Evolutionary conservation across 1,140 invertebrate genomes (phyloP).

Genomic region (Octopus bimaculoides): DNA sequence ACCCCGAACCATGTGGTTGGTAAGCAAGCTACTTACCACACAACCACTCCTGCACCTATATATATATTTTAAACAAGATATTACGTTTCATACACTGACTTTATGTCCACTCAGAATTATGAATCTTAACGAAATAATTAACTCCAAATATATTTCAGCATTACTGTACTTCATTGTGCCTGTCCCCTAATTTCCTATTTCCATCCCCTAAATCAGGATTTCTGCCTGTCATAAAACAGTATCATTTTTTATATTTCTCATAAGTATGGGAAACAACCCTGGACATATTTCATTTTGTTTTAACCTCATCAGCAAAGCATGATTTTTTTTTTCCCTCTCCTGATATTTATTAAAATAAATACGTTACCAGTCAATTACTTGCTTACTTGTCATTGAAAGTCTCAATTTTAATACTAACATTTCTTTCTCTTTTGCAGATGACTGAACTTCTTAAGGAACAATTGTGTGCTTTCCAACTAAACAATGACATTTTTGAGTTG

Average conservation of each 20-base stretch:
- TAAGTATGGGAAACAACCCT: background rate
- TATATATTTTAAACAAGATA: no score
- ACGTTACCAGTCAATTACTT: background rate
- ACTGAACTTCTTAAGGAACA: background rate
- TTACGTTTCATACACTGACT: no score
- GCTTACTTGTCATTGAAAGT: background rate
- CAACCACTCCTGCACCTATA: no score
- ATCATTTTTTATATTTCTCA: background rate
- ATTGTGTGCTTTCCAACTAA: background rate
- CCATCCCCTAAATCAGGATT: no score
- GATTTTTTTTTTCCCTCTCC: background rate
- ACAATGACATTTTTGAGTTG: background rate
- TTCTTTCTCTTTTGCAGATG: background rate
- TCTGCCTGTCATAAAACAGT: background rate
- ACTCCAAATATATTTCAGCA: no score
- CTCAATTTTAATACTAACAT: background rate
- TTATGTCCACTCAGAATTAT: no score
- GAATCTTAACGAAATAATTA: no score
- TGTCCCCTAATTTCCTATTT: no score
- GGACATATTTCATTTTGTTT: background rate
- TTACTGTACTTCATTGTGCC: no score
- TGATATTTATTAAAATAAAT: background rate
- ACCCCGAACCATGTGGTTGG: no score
- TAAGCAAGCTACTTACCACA: no score
- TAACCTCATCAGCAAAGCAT: background rate